These are phyloP conservation scores for Aleiodes testaceus DNA, from an alignment of 2,888 invertebrate species.

Conservation along the genomic window DNA sequence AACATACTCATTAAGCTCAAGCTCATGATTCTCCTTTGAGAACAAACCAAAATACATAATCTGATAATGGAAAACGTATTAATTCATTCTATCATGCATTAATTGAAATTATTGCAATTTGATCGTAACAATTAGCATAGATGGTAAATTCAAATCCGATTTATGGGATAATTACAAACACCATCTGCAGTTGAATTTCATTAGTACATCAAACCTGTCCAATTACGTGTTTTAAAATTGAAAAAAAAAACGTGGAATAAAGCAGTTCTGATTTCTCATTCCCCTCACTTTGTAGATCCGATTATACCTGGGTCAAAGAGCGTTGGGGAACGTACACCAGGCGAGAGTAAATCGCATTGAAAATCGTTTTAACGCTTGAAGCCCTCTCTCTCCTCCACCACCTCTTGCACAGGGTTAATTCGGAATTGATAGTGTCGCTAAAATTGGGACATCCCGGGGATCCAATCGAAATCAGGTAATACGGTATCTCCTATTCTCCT, in stretches of 20 bases:
- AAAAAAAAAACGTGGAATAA: too few species aligned
- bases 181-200: background rate
- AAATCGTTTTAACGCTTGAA: slow-evolving; percentile 50
- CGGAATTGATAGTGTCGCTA: slow-evolving; percentile 48
- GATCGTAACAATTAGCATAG: background rate
- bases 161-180: slow-evolving; percentile 2
- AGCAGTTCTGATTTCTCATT: slow-evolving; percentile 20
- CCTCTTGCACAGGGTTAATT: slow-evolving; percentile 43
- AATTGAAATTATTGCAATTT: background rate
- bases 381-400: slow-evolving; percentile 5
- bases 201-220: slow-evolving; percentile 19
- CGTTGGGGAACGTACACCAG: slow-evolving; percentile 11
- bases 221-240: slow-evolving; percentile 24
- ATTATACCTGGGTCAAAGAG: slow-evolving; percentile 45
- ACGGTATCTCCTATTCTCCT: slow-evolving; percentile 42
- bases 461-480: slow-evolving; percentile 51
- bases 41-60: too few species aligned
- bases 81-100: too few species aligned
- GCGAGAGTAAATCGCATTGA: slow-evolving; percentile 46
- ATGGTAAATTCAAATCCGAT: slow-evolving; percentile 9
- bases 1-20: background rate
- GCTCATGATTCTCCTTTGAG: background rate
- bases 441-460: slow-evolving; percentile 51
- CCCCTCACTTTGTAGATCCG: slow-evolving; percentile 34
- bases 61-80: too few species aligned